These are phyloP conservation scores for Lycophotia porphyrea DNA, from an alignment of 2,888 invertebrate species.

Conservation along the genomic window DNA sequence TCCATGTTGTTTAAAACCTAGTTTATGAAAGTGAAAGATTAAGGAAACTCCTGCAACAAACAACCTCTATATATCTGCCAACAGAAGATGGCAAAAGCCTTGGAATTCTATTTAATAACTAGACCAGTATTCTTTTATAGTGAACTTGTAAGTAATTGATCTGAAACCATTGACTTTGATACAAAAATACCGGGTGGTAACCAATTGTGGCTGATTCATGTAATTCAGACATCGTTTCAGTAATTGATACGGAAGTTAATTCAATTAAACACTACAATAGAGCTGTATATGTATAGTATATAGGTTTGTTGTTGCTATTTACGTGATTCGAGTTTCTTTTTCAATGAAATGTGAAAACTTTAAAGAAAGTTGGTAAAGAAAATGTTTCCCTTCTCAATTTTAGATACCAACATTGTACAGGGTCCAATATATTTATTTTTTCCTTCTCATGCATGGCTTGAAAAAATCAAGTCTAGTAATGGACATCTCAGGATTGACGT, in stretches of 20 bases:
- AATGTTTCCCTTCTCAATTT: background rate
- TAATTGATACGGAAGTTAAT: slow-evolving; percentile 48
- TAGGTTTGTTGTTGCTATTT: background rate
- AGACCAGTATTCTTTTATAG: background rate
- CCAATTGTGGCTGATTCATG: slow-evolving; percentile 30
- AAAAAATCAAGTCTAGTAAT: background rate
- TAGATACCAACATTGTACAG: background rate
- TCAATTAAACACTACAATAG: slow-evolving; percentile 37
- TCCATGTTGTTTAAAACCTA: no score
- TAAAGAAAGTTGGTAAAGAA: background rate
- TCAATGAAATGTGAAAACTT: background rate
- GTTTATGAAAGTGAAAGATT: no score
- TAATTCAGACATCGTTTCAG: slow-evolving; percentile 38
- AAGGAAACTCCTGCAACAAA: background rate
- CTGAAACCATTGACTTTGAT: slow-evolving; percentile 40
- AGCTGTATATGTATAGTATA: background rate
- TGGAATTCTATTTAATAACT: slow-evolving; percentile 11
- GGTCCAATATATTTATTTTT: background rate
- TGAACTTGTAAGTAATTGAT: slow-evolving; percentile 39
- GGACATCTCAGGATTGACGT: background rate
- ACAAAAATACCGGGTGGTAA: background rate
- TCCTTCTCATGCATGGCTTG: background rate
- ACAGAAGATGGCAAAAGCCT: background rate
- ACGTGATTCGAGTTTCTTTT: background rate
- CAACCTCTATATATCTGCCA: no score